These are phyloP conservation scores for Limnodromus scolopaceus DNA, from an alignment of 2,797 vertebrate genomes.

Conservation along the genomic window DNA sequence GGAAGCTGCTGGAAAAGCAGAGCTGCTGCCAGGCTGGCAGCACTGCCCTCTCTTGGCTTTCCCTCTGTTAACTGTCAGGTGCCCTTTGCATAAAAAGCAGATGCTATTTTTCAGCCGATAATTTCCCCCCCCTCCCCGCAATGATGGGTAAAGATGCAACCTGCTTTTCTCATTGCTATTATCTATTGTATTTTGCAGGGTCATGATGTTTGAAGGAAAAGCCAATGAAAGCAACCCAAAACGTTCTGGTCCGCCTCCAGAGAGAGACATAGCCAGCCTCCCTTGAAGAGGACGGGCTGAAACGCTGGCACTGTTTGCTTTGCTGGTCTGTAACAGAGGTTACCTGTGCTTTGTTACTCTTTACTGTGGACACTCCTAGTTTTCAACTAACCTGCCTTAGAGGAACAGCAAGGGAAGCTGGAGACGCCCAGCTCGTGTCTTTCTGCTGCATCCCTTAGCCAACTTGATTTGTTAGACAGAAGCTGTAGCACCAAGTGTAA, in stretches of 20 bases:
- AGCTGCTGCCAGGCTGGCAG: neutral
- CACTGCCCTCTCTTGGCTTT: constrained; percentile 58
- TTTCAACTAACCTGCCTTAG: constrained; percentile 73
- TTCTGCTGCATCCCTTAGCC: constrained; percentile 40
- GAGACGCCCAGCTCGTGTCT: neutral
- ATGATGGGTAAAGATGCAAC: neutral
- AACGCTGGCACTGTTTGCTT: constrained; percentile 25
- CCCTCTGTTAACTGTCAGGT: neutral
- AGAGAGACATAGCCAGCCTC: constrained; percentile 94
- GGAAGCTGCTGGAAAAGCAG: neutral
- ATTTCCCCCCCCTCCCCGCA: neutral
- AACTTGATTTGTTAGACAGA: constrained; percentile 13
- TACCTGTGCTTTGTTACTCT: constrained; percentile 42
- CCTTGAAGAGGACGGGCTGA: constrained; percentile 79
- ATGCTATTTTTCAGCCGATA: neutral
- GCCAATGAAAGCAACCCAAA: constrained; percentile 84
- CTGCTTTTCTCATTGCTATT: neutral
- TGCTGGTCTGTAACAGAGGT: constrained; percentile 27
- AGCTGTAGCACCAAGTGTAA: constrained; percentile 5
- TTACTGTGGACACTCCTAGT: constrained; percentile 48
- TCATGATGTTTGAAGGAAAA: constrained; percentile 98
- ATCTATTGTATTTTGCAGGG: constrained; percentile 75
- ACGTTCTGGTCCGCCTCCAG: constrained; percentile 90
- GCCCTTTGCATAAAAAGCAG: neutral
- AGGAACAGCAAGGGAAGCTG: constrained; percentile 60